Evolutionary conservation across 2,797 vertebrate genomes (phyloP), one percentile per base, ranked within the genome.

Genomic region (Rhinogobio ventralis): DNA sequence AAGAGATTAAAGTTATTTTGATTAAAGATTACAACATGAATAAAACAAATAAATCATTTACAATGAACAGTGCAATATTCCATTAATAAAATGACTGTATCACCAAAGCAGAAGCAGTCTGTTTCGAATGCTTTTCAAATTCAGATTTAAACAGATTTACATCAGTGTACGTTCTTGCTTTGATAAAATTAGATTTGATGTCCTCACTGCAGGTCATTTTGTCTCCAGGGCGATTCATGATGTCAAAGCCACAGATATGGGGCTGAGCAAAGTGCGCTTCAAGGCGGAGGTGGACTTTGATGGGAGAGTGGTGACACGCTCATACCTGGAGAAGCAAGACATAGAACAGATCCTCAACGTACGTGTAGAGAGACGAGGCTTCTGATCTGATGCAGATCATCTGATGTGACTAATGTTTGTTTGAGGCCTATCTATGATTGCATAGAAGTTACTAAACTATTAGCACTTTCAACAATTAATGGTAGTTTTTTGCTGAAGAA

Each of bases 261-360:
- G 98, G 64, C 95, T 99, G 93, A 97, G 96, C 92, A 98, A 98
- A 96, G 97, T 99, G 83, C 97, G 98, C 89, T 99, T 99, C 93
- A 99, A 99, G 91, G 98, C 98, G 57, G 98, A 99, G 93, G 98
- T 99, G 72, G 98, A 99, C 95, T 99, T 99, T 71, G 98, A 99
- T 89, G 98, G 98, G 60, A 95, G 97, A 60, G 97, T 99, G 91
- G 98, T 99, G 91, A 99, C 98, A 17, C 95, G 98, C 66, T 98
- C 96, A 25, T 99, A 99, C 94, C 95, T 99, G 94, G 98, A 99
- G 92, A 99, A 98, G 93, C 98, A 99, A 94, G 98, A 99, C 93
- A 97, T 99, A 87, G 98, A 99, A 88, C 97, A 97, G 93, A 95
- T 99, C 88, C 95, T 99, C 76, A 95, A 93, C 81, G 98, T 98